A percentile compares a stretch with the other conserved stretches of the same genome.
Conservation (phyloP, 2,113 vertebrate species). For the Apistogramma diplotaenia region DNA sequence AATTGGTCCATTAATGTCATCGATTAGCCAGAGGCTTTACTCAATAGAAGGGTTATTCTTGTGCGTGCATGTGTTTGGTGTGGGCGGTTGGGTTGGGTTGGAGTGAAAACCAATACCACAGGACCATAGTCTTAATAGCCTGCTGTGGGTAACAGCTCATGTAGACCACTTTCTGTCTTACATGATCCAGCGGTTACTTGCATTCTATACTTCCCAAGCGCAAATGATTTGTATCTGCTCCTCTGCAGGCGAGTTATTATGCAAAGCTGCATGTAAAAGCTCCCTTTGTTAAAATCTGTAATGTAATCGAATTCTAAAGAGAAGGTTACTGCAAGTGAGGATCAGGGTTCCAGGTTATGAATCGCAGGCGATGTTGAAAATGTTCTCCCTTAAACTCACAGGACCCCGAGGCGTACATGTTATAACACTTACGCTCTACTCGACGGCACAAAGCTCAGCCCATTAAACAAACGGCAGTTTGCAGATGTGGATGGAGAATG, state of each 20-base stretch:
- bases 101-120: conserved; percentile 21
- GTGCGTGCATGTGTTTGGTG: not conserved
- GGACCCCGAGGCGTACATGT: conserved; percentile 49
- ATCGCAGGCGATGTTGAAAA: conserved; percentile 46
- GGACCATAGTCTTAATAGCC: not conserved
- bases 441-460: conserved; percentile 40
- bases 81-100: not conserved
- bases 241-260: conserved; percentile 28
- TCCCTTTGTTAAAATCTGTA: conserved; percentile 31
- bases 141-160: conserved; percentile 8
- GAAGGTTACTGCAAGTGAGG: conserved; percentile 13
- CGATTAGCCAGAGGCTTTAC: conserved; percentile 17
- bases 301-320: conserved; percentile 33
- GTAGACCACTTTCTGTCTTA: not conserved
- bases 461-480: conserved; percentile 61
- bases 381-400: conserved; percentile 46
- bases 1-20: conserved; percentile 50
- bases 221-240: conserved; percentile 13
- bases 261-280: conserved; percentile 29
- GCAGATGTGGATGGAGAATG: conserved; percentile 40
- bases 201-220: conserved; percentile 9
- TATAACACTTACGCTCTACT: conserved; percentile 56
- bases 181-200: conserved; percentile 1
- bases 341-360: conserved; percentile 49
- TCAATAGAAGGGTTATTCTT: not conserved